Conservation (phyloP, 2,888 invertebrate genomes). For the Coleophora flavipennella region DNA sequence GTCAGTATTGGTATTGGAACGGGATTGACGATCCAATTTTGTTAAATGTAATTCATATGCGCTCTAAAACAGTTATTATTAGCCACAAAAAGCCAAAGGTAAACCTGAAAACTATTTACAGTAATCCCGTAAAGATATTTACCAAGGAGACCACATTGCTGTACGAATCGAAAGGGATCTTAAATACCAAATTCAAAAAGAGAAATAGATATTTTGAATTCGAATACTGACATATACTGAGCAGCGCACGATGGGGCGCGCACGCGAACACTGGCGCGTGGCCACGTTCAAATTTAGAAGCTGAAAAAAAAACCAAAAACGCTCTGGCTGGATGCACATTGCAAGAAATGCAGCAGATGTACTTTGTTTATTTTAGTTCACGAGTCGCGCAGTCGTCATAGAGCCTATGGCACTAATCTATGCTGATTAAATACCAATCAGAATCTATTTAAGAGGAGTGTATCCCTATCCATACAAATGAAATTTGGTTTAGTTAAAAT, state of each 20-base stretch:
- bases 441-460: no score
- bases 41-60: neutral
- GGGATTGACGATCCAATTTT: no score
- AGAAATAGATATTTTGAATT: constrained; percentile 9
- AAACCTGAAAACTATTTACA: constrained; percentile 14
- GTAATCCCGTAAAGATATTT: constrained; percentile 27
- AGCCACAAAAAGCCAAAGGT: constrained; percentile 3
- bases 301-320: constrained; percentile 43
- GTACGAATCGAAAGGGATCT: neutral
- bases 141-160: constrained; percentile 26
- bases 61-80: constrained; percentile 2
- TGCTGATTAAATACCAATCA: no score
- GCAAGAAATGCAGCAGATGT: constrained; percentile 59
- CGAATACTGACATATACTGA: constrained; percentile 29
- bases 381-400: neutral
- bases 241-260: constrained; percentile 48
- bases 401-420: neutral
- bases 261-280: constrained; percentile 61
- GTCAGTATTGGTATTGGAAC: neutral
- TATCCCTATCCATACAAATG: no score
- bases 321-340: constrained; percentile 51
- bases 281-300: constrained; percentile 65
- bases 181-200: constrained; percentile 10
- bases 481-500: no score
- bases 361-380: constrained; percentile 46